phyloP scores from a whole-genome alignment of 1,140 invertebrate genomes.

The Augochlora pura region DNA sequence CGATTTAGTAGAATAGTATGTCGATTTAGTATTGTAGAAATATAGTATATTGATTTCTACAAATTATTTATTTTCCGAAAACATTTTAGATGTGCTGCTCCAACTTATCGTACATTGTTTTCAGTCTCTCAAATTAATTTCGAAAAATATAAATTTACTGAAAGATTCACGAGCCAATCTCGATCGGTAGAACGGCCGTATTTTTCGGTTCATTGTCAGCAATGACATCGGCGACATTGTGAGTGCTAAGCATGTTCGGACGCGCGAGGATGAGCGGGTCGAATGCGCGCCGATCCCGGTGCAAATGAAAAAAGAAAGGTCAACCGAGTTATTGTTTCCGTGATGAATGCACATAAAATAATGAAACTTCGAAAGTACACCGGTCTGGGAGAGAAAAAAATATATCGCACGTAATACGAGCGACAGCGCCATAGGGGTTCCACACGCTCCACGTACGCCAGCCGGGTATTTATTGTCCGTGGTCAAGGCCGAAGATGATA shows the following conservation, averaged over 20 bases:
- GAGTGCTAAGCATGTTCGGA: neutral
- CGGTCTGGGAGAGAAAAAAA: conserved; percentile 63
- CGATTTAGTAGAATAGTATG: no score
- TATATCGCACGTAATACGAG: conserved; percentile 75
- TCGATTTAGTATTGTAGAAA: no score
- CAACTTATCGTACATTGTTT: no score
- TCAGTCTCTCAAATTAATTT: no score
- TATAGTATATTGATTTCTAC: no score
- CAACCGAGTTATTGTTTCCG: conserved; percentile 72
- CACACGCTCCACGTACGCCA: conserved; percentile 56
- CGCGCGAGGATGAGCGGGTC: neutral
- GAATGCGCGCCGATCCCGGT: conserved; percentile 30
- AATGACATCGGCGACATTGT: neutral
- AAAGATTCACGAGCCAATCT: neutral
- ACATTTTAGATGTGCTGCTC: no score
- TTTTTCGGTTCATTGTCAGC: neutral
- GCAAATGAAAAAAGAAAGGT: conserved; percentile 52
- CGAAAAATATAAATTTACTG: no score
- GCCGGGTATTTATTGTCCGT: conserved; percentile 68
- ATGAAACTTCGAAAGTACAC: conserved; percentile 74
- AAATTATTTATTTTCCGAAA: no score
- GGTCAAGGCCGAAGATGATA: conserved; percentile 24
- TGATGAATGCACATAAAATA: conserved; percentile 78
- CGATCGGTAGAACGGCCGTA: neutral
- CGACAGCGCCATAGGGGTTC: conserved; percentile 73